phyloP scores from a whole-genome alignment of 2,888 invertebrate genomes.

The Trissonchulus sp. region DNA sequence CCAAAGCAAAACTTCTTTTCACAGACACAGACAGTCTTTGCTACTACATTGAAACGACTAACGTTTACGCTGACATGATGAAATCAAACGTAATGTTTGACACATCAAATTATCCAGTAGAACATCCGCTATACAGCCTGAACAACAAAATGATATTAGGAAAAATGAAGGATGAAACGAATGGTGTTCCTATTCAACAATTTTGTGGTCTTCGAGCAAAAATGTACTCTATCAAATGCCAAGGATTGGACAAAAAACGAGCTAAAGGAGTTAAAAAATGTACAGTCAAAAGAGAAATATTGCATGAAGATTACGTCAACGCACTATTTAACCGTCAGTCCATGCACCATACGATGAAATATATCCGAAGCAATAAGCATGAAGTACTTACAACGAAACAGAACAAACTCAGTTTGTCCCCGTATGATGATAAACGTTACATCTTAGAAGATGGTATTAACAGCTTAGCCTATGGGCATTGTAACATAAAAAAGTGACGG shows the following conservation, averaged over 20 bases:
- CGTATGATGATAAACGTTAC: constrained; percentile 11
- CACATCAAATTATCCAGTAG: neutral
- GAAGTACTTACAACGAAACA: no score
- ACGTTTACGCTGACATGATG: neutral
- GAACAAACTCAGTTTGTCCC: no score
- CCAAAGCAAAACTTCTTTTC: neutral
- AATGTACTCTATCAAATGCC: neutral
- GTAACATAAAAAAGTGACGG: no score
- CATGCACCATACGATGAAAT: no score
- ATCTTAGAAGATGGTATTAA: constrained; percentile 2
- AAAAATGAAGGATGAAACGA: neutral
- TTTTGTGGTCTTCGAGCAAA: constrained; percentile 1
- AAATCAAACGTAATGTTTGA: neutral
- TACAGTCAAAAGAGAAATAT: neutral
- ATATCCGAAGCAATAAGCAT: neutral
- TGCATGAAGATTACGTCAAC: neutral
- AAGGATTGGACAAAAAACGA: no score
- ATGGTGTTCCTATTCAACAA: neutral
- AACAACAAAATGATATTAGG: neutral
- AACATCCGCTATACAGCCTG: neutral
- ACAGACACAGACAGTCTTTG: neutral
- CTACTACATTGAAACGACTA: neutral
- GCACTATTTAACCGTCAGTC: neutral
- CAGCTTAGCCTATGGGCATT: neutral
- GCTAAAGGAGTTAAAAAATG: no score